Percentiles rank a stretch among this genome's conserved stretches.
Conservation (phyloP, 2,113 vertebrate species). For the Centropristis striata region DNA sequence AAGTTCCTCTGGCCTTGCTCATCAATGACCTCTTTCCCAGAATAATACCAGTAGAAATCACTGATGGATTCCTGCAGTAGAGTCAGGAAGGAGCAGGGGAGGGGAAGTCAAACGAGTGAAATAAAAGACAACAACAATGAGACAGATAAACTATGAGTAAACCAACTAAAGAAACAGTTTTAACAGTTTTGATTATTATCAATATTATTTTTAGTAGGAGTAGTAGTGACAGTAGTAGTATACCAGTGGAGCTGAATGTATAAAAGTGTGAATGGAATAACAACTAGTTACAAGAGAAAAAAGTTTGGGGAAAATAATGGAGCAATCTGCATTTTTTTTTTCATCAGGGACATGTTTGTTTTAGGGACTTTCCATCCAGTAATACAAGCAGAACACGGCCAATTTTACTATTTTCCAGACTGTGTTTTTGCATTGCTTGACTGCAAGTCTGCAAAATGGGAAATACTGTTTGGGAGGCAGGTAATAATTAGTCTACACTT, state of each 20-base stretch:
- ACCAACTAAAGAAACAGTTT: background rate
- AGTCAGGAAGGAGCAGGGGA: background rate
- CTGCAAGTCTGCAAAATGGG: too few relatives aligned
- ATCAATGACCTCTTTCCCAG: conserved; percentile 97
- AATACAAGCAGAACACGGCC: too few relatives aligned
- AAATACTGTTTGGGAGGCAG: too few relatives aligned
- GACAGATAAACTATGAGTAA: background rate
- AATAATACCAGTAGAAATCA: conserved; percentile 99
- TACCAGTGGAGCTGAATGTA: background rate
- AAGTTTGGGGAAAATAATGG: too few relatives aligned
- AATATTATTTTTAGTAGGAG: background rate
- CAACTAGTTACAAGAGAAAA: too few relatives aligned
- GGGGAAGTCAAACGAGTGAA: too few relatives aligned
- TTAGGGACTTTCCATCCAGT: too few relatives aligned
- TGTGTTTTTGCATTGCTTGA: too few relatives aligned
- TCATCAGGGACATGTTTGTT: too few relatives aligned
- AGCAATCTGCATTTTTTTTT: too few relatives aligned
- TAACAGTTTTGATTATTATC: background rate
- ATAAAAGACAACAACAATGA: background rate
- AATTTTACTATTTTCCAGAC: too few relatives aligned
- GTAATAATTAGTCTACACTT: too few relatives aligned
- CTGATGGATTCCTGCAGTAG: conserved; percentile 94
- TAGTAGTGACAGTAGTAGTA: background rate
- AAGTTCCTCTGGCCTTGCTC: conserved; percentile 98
- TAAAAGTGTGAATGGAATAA: background rate